These are phyloP conservation scores for Grantiella picta DNA, from an alignment of 2,113 vertebrate genomes.

Conservation along the genomic window DNA sequence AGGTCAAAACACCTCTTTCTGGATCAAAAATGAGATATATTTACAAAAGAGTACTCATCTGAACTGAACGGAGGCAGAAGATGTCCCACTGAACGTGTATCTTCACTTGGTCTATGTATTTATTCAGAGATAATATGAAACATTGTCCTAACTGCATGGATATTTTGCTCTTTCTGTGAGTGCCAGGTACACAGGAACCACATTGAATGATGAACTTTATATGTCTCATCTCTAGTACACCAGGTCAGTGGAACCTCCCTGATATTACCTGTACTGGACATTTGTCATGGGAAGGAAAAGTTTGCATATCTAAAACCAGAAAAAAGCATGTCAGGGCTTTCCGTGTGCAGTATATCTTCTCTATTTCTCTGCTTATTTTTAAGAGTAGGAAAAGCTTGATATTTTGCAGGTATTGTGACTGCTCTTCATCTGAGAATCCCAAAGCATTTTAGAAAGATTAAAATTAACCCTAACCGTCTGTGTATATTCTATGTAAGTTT, in stretches of 20 bases:
- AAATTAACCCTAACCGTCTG: constrained; percentile 4
- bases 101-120: background rate
- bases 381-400: background rate
- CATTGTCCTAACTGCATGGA: background rate
- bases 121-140: background rate
- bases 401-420: constrained; percentile 9
- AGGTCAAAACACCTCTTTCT: background rate
- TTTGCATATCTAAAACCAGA: background rate
- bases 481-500: background rate
- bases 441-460: constrained; percentile 32
- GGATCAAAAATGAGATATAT: background rate
- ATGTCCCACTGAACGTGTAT: background rate
- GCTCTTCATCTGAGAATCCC: constrained; percentile 1
- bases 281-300: background rate
- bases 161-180: background rate
- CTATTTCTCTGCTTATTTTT: background rate
- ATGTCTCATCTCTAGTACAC: background rate
- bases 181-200: background rate
- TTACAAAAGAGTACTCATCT: background rate
- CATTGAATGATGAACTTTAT: background rate
- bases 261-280: background rate
- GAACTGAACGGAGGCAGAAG: background rate
- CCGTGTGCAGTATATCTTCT: background rate
- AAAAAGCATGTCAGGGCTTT: background rate
- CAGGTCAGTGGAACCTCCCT: background rate